Percentiles rank a stretch among this genome's conserved stretches.
phyloP scores from a whole-genome alignment of 2,113 vertebrate species.

The Brienomyrus brachyistius region DNA sequence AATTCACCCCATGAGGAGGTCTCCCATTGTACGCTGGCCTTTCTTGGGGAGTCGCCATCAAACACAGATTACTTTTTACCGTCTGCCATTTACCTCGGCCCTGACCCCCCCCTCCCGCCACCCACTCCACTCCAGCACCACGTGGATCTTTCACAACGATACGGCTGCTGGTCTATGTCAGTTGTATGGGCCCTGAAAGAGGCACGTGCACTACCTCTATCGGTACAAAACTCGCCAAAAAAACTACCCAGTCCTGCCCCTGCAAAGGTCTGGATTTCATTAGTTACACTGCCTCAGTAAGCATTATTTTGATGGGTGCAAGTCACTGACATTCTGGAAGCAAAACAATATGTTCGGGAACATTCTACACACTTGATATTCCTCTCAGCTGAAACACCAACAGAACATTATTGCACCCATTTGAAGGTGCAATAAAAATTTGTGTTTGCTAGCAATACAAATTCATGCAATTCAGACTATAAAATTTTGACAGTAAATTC shows the following conservation, averaged over 20 bases:
- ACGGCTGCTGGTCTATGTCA: background rate
- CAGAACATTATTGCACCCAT: background rate
- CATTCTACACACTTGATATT: background rate
- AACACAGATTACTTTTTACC: constrained; percentile 5
- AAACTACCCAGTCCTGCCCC: background rate
- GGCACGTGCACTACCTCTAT: background rate
- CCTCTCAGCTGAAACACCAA: background rate
- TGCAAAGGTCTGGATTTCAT: background rate
- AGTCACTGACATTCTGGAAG: background rate
- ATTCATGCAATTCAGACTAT: background rate
- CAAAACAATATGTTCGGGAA: background rate
- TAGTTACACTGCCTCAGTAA: background rate
- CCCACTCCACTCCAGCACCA: background rate
- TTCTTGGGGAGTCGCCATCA: background rate
- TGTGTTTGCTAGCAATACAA: background rate
- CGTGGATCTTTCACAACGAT: background rate
- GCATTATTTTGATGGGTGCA: background rate
- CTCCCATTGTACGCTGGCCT: background rate
- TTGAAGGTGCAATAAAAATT: background rate
- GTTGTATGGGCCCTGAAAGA: background rate
- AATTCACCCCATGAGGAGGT: constrained; percentile 28
- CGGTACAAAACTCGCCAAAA: background rate
- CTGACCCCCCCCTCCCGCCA: background rate
- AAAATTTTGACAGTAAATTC: background rate
- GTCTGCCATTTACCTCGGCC: background rate